Percentiles rank a stretch among this genome's conserved stretches.
Evolutionary conservation across 2,888 invertebrate genomes (phyloP).

Genomic region (Microdon myrmicae): DNA sequence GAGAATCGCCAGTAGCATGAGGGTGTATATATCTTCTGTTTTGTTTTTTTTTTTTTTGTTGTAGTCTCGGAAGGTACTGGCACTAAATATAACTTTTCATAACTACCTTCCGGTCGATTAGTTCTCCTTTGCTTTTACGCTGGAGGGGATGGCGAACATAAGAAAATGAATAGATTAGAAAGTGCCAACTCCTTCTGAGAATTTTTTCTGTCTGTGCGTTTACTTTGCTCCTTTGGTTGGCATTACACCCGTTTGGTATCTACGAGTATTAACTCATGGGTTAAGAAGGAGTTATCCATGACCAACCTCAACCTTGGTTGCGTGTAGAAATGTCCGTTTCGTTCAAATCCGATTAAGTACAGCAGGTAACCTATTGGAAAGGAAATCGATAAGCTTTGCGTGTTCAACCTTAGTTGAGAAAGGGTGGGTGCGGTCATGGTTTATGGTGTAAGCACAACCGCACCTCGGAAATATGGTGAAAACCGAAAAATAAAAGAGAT

Average conservation of each 20-base stretch:
- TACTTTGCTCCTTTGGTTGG: neutral
- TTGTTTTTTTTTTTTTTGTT: slow-evolving; percentile 12
- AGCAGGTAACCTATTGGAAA: slow-evolving; percentile 40
- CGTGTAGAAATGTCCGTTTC: neutral
- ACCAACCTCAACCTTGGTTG: slow-evolving; percentile 20
- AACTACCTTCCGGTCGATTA: no score
- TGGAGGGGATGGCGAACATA: neutral
- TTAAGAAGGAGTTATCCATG: slow-evolving; percentile 11
- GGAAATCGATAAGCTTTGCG: slow-evolving; percentile 47
- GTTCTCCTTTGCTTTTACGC: no score
- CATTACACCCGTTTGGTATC: neutral
- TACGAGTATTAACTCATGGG: neutral
- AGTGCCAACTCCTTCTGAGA: slow-evolving; percentile 1
- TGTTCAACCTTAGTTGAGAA: slow-evolving; percentile 36
- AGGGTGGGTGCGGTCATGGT: neutral
- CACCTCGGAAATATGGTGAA: slow-evolving; percentile 45
- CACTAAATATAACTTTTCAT: no score
- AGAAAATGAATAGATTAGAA: neutral
- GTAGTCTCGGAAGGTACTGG: no score
- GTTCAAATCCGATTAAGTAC: slow-evolving; percentile 26
- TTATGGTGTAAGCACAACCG: slow-evolving; percentile 17
- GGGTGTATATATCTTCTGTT: no score
- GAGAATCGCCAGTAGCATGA: no score
- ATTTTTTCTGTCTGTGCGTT: slow-evolving; percentile 34
- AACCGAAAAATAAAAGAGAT: slow-evolving; percentile 9